These are phyloP conservation scores for Xenotilapia caudafasciata DNA, from an alignment of 2,113 vertebrate genomes.

Conservation along the genomic window DNA sequence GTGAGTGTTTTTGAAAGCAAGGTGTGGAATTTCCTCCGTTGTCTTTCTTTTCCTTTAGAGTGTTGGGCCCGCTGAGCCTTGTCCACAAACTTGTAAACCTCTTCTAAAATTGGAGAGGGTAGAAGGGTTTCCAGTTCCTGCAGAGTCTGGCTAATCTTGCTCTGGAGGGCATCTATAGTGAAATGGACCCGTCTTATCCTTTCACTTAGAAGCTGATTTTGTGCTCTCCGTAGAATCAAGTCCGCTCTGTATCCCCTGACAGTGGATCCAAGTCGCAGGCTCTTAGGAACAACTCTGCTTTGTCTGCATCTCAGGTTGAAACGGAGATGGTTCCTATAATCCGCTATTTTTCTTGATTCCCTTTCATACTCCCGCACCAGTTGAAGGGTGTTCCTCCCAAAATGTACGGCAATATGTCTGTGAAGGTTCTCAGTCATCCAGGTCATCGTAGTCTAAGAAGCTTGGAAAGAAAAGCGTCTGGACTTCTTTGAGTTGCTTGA, in stretches of 20 bases:
- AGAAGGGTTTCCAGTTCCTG: not conserved
- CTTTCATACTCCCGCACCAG: not conserved
- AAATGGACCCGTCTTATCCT: not conserved
- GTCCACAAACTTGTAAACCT: too few species aligned
- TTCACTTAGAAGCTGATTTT: not conserved
- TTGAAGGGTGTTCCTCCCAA: not conserved
- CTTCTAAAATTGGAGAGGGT: not conserved
- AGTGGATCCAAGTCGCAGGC: not conserved
- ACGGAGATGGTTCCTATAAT: not conserved
- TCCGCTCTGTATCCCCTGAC: not conserved
- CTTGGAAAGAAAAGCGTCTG: not conserved
- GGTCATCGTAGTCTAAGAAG: not conserved
- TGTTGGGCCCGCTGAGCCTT: fast-evolving
- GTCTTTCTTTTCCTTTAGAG: too few species aligned
- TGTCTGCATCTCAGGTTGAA: not conserved
- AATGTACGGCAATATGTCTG: not conserved
- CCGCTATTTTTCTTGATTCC: fast-evolving
- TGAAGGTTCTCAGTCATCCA: not conserved
- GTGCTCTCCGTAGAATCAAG: not conserved
- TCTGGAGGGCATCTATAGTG: not conserved
- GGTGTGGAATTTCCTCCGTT: too few species aligned
- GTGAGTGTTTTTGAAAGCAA: too few species aligned
- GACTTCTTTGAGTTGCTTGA: not conserved
- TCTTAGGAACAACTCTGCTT: not conserved
- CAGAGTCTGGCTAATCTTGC: not conserved